Percentiles rank a stretch among this genome's conserved stretches.
Conservation (phyloP, 2,888 invertebrate species). For the Apoda limacodes region DNA sequence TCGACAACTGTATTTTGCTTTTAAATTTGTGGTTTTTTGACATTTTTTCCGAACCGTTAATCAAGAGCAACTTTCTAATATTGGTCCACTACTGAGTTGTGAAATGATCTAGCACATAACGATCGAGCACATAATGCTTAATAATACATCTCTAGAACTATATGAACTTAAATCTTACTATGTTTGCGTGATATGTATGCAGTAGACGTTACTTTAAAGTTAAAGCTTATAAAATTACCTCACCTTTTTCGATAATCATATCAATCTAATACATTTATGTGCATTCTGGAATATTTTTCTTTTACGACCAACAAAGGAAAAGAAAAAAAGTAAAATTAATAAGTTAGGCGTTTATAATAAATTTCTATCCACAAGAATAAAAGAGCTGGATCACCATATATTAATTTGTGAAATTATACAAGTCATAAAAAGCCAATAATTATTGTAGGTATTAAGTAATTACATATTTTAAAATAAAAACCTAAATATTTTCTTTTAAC, state of each 20-base stretch:
- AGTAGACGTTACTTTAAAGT: conserved; percentile 59
- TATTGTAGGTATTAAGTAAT: too few relatives aligned
- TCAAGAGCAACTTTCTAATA: conserved; percentile 69
- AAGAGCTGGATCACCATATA: too few relatives aligned
- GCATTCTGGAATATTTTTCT: too few relatives aligned
- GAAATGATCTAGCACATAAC: conserved; percentile 59
- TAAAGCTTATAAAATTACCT: conserved; percentile 43
- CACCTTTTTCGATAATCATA: conserved; percentile 5
- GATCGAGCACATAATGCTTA: conserved; percentile 29
- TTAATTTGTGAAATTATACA: too few relatives aligned
- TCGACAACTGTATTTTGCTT: neutral
- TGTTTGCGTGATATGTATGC: conserved; percentile 69
- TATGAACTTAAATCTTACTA: conserved; percentile 59
- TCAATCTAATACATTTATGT: too few relatives aligned
- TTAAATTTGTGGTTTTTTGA: neutral
- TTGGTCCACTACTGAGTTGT: conserved; percentile 68
- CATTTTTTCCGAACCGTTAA: conserved; percentile 31
- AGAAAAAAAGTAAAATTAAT: too few relatives aligned
- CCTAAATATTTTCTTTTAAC: too few relatives aligned
- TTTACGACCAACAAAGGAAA: too few relatives aligned
- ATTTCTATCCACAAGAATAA: too few relatives aligned
- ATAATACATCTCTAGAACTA: conserved; percentile 52
- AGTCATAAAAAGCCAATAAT: too few relatives aligned
- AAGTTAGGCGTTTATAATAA: too few relatives aligned
- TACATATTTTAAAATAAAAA: too few relatives aligned